Conservation (phyloP, 2,797 vertebrate species). For the Hypotaenidia okinawae region DNA sequence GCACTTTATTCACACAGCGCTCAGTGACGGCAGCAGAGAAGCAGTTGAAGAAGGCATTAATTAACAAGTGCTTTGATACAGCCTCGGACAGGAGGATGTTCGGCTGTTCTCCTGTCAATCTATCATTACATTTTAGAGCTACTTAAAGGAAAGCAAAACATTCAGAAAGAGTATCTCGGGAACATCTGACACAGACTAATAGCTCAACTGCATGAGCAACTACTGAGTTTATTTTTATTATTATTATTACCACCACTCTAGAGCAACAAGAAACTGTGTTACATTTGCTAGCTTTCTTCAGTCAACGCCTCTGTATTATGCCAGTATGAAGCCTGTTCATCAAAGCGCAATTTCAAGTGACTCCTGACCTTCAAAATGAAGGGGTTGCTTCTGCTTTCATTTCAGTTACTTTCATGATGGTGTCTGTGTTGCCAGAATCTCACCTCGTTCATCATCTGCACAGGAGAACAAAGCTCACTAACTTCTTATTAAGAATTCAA, state of each 20-base stretch:
- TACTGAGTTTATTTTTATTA: not conserved
- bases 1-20: not conserved
- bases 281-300: not conserved
- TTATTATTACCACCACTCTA: not conserved
- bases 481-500: not conserved
- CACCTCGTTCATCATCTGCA: not conserved
- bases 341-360: constrained; percentile 52
- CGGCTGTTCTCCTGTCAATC: not conserved
- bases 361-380: constrained; percentile 60
- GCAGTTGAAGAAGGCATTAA: not conserved
- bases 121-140: not conserved
- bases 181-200: not conserved
- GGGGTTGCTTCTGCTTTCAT: constrained; percentile 40
- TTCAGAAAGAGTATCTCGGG: not conserved
- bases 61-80: not conserved
- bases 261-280: not conserved
- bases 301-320: not conserved
- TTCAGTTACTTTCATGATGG: not conserved
- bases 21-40: not conserved
- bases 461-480: not conserved
- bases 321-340: constrained; percentile 25
- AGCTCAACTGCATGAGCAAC: not conserved
- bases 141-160: not conserved
- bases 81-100: not conserved
- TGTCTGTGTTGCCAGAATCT: constrained; percentile 13